These are phyloP conservation scores for Uropetala carovei DNA, from an alignment of 2,888 invertebrate genomes.

Conservation along the genomic window DNA sequence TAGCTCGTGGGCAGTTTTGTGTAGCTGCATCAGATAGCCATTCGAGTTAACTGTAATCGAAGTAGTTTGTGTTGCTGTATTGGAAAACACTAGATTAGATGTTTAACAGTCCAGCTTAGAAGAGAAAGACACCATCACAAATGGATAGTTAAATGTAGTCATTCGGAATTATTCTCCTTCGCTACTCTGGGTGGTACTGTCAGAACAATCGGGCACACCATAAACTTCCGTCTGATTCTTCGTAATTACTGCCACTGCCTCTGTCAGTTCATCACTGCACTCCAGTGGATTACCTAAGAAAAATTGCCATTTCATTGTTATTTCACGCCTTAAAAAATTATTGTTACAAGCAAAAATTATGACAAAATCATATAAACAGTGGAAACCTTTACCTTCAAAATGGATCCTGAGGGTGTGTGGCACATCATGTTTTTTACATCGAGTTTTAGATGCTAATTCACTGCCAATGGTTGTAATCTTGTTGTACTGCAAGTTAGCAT, in stretches of 20 bases:
- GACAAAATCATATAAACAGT: not conserved
- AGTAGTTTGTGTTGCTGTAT: slow-evolving; percentile 47
- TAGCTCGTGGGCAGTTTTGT: slow-evolving; percentile 43
- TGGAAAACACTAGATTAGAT: slow-evolving; percentile 28
- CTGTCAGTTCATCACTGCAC: slow-evolving; percentile 85
- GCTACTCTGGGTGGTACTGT: slow-evolving; percentile 44
- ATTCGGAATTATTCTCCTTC: not conserved
- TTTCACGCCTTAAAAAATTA: not conserved
- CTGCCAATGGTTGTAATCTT: slow-evolving; percentile 84
- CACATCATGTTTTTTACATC: slow-evolving; percentile 88
- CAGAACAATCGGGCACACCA: slow-evolving; percentile 77
- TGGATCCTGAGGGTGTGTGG: slow-evolving; percentile 86
- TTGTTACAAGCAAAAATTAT: too few relatives aligned
- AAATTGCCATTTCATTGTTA: slow-evolving; percentile 31
- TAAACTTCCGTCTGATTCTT: slow-evolving; percentile 85
- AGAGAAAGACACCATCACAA: slow-evolving; percentile 44
- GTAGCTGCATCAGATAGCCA: slow-evolving; percentile 53
- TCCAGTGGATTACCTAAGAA: slow-evolving; percentile 88
- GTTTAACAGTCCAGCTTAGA: slow-evolving; percentile 43
- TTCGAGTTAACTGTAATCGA: slow-evolving; percentile 37
- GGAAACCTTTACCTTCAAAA: slow-evolving; percentile 83
- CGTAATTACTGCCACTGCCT: slow-evolving; percentile 83
- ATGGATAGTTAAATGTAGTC: slow-evolving; percentile 30
- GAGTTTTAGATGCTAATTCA: slow-evolving; percentile 87
- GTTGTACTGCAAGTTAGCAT: slow-evolving; percentile 88